Base-by-base conservation (phyloP, 2,797 vertebrate genomes). In the Rhinichthys osculus region DNA sequence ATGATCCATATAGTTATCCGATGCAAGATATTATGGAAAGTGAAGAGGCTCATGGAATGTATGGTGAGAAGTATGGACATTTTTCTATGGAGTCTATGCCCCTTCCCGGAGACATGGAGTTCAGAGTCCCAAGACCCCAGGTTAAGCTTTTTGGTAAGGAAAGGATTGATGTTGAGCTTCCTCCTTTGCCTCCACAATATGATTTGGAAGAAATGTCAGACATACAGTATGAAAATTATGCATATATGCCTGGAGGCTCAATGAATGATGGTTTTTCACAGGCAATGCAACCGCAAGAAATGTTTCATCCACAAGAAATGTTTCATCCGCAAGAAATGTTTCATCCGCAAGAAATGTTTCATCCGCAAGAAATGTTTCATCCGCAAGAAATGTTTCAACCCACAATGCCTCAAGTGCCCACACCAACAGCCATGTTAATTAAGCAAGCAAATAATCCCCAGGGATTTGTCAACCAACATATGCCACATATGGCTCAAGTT, bases 81-180 rank as follows among this genome's bases (percentile, higher is more conserved):
- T 89, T 82, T 17, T 13, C 85, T 3, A 30, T 67, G 19, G 88
- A 86, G 67, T 52, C 2, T 88, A 86, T 92, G 92, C 19, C 70
- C 35, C 64, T 69, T 86, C 91, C 91, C 57, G 92, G 95, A 7
- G 96, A 97, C 27, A 89, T 95, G 81, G 90, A 93, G 83, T 98
- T 98, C 91, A 96, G 96, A 92, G 96, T 99, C 73, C 98, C 98
- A 0, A 92, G 98, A 90, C 98, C 98, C 17, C 98, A 99, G 90
- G 97, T 99, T 64, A 98, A 97, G 78, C 92, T 99, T 23, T 99
- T 99, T 7, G 97, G 98, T 44, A 95, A 93, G 92, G 97, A 98
- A 86, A 97, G 95, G 84, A 90, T 99, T 64, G 97, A 98, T 1
- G 95, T 98, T 17, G 92, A 96, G 4, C 88, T 96, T 21, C 96